phyloP scores from a whole-genome alignment of 2,113 vertebrate species.

The Lepus europaeus region DNA sequence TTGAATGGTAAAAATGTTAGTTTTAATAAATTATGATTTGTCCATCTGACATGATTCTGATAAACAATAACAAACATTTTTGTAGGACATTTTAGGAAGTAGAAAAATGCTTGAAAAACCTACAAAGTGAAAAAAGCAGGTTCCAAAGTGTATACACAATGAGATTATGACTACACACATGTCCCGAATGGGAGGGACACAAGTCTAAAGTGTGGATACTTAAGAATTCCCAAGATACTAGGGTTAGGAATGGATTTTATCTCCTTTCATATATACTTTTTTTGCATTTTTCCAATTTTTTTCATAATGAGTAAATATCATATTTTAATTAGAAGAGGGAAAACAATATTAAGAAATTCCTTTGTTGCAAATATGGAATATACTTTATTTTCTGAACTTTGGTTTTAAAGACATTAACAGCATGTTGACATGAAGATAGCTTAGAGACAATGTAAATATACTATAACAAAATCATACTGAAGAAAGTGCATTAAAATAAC shows the following conservation, averaged over 20 bases:
- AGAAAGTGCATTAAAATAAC: conserved; percentile 47
- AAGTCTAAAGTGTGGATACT: neutral
- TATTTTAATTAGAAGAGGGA: neutral
- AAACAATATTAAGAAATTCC: neutral
- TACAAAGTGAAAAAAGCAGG: neutral
- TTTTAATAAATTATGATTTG: neutral
- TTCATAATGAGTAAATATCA: neutral
- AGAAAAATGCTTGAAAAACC: neutral
- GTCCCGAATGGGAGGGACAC: neutral
- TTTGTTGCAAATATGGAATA: neutral
- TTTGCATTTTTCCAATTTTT: conserved; percentile 17
- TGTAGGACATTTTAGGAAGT: conserved; percentile 8
- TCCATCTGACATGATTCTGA: neutral
- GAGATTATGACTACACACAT: neutral
- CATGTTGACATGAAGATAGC: neutral
- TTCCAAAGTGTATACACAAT: neutral
- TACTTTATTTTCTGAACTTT: neutral
- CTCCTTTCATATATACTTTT: neutral
- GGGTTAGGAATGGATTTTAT: neutral
- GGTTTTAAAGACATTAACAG: neutral
- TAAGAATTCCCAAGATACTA: neutral
- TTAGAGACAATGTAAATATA: conserved; percentile 2
- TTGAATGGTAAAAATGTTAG: conserved; percentile 34
- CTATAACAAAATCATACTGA: neutral
- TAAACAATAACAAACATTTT: neutral